Evolutionary conservation across 2,797 vertebrate genomes (phyloP), one percentile per base, ranked within the genome.

Genomic region (Notoglanidium macrostoma): DNA sequence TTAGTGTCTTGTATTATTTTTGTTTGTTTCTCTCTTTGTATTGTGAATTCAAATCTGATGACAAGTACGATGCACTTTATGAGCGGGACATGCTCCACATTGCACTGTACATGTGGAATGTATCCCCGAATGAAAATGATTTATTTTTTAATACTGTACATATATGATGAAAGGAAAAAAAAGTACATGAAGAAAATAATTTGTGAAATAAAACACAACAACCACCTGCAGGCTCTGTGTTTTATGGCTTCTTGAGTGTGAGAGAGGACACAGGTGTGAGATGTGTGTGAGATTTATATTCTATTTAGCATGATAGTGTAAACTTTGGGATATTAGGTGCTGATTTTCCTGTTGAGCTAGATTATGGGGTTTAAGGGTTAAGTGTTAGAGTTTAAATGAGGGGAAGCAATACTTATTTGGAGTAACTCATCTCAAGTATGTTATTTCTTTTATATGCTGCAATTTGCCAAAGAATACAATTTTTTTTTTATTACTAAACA

Each of bases 141-240:
- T 97, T 97, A 97, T 98, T 97, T 98, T 90, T 97, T 97, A 95
- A 93, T 96, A 97, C 95, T 97, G 96, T 97, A 97, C 93, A 97
- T 96, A 97, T 92, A 85, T 29, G 44, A 79, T n/a, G 84, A 85
- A 88, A 67, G 40, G 54, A 72, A 76, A 54, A 73, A 55, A 90
- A 74, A 87, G 59, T 85, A 88, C 90, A 89, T 0, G 82, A 68
- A 90, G 88, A 92, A 87, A 92, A 91, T 89, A 91, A 93, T 94
- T 95, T 95, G 94, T 93, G 92, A 94, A 96, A 96, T 95, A 96
- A 92, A 93, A 92, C 44, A 76, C 87, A 88, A 91, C 73, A 59
- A 84, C 73, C 46, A 35, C 65, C 83, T 81, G 88, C 88, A 80
- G 79, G 4, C 7, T 67, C 65, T 23, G 32, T 90, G 46, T 61